Conservation (phyloP, 2,113 vertebrate species). For the Notarius quadriscutis region DNA sequence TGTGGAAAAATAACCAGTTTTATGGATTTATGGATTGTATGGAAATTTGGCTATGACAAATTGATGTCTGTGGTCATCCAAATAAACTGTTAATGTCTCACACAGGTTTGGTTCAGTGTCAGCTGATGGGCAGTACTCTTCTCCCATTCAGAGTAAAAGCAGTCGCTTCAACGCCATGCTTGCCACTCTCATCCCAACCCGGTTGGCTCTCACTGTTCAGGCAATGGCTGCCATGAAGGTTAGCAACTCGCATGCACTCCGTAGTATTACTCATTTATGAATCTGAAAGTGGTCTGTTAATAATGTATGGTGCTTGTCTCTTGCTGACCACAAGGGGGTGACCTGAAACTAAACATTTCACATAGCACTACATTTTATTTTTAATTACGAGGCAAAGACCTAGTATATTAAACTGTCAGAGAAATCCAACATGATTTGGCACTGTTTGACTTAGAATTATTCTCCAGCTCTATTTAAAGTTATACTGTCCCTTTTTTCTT, state of each 20-base stretch:
- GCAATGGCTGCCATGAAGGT: slow-evolving; percentile 69
- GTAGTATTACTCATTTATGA: too few relatives aligned
- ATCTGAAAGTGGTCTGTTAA: background rate
- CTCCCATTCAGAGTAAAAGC: slow-evolving; percentile 59
- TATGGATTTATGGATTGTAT: background rate
- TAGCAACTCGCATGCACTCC: background rate
- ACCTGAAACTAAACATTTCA: background rate
- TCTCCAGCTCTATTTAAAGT: background rate
- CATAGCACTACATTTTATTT: background rate
- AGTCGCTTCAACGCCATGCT: slow-evolving; percentile 63
- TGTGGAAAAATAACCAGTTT: background rate
- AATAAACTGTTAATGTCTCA: slow-evolving; percentile 21
- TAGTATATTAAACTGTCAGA: background rate
- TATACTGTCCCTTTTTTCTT: background rate
- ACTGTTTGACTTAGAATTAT: background rate
- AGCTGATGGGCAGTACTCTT: slow-evolving; percentile 62
- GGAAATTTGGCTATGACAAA: background rate
- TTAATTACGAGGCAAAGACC: too few relatives aligned
- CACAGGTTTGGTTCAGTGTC: slow-evolving; percentile 67
- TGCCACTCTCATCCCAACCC: slow-evolving; percentile 62
- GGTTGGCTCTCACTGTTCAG: slow-evolving; percentile 64
- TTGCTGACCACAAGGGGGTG: slow-evolving; percentile 20
- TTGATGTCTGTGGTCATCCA: background rate
- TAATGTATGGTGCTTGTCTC: background rate
- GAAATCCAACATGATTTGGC: background rate